Evolutionary conservation across 1,140 invertebrate species (phyloP), one percentile per base, ranked within the genome.

Genomic region (Bursaphelenchus mucronatus): DNA sequence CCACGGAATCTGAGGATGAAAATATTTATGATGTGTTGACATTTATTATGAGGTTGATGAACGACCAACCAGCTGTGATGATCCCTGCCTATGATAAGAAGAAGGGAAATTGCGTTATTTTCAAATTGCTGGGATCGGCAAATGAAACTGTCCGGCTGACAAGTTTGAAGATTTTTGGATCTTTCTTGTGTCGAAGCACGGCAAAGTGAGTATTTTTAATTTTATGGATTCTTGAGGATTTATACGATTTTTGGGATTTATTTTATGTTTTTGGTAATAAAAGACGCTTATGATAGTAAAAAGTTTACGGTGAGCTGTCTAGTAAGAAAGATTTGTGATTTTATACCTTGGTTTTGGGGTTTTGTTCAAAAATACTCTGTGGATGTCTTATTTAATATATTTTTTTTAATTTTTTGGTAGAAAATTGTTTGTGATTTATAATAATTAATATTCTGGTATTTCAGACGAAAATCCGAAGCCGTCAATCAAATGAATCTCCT

Each of bases 401-500:
- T 5, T 30, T 30, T 30, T 30, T 5, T 5, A 30, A 30, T 30
- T 30, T 30, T 30, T 30, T 30, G 30, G 30, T 30, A 1, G 5
- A 30, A 30, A 30, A 49, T 15, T 55, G 43, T 59, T 17, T 17
- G 41, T 30, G 6, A 9, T 46, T 6, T 67, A 30, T n/a, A 8
- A 68, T 17, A 61, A 47, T 19, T 40, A 17, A 17, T 19, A 2
- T 61, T 19, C 21, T 61, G 30, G 5, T 64, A 44, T 75, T 84
- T 46, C 82, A 94, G 91, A 84, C 86, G 94, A 68, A 97, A 98
- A 83, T 95, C 94, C 82, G 94, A 97, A 82, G 91, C 95, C 11
- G 95, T 98, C 92, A 92, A 90, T 74, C 92, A 94, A 5, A 89
- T 95, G 83, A 98, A 99, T 86, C 86, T 98, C 71, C 97, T 97